Base-by-base conservation (phyloP, 1,140 invertebrate genomes). In the Periplaneta americana region DNA sequence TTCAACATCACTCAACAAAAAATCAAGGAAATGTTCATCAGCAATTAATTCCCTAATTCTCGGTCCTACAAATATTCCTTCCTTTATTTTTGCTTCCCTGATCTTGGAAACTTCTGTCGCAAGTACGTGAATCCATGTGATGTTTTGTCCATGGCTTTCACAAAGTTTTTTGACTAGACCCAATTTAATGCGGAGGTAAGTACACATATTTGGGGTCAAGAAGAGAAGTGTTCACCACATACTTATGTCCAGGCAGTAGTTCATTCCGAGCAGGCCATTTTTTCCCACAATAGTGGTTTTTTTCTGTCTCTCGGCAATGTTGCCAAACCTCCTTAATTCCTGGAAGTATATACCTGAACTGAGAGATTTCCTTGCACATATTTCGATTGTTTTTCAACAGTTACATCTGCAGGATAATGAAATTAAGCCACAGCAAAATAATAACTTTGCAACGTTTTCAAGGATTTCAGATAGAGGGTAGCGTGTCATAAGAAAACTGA, bases 241-340 rank as follows among this genome's bases (percentile, higher is more conserved):
- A 22, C 31, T 18, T 77, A 17, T 77, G 75, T 77, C 75, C 75
- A 18, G 75, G 75, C 1, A 77, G 31, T 77, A 77, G 75, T 77
- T 77, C 75, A 5, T 18, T 77, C 75, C 4, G 2, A 77, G 1
- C 5, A 77, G 75, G 75, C 75, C 34, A 34, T 77, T 77, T 77
- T 77, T 77, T 34, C 31, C 75, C 75, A 76, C 75, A 76, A 76
- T 76, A 28, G 28, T 76, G 75, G 75, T 76, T 76, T 76, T 76
- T 76, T 11, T 76, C 75, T 76, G 75, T 77, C 75, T 77, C 31
- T 77, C n/a, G n/a, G n/a, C n/a, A n/a, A n/a, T n/a, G n/a, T n/a
- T n/a, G n/a, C n/a, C n/a, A n/a, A n/a, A 66, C 57, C n/a, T 17
- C n/a, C 57, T n/a, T n/a, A 66, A 17, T 66, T 66, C 57, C 57